These are phyloP conservation scores for Venustaconcha ellipsiformis DNA, from an alignment of 1,140 invertebrate species.

Conservation along the genomic window DNA sequence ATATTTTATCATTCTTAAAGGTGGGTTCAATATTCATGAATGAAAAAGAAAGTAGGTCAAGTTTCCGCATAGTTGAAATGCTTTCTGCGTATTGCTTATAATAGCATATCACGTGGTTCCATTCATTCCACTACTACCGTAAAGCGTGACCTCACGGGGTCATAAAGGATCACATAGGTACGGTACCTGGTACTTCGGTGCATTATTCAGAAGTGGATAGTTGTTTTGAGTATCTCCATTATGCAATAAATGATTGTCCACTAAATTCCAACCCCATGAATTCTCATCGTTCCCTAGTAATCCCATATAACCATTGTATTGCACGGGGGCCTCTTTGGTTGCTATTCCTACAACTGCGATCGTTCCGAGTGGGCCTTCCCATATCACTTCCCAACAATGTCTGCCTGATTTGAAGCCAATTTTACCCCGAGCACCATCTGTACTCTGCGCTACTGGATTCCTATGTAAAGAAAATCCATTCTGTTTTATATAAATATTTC, in stretches of 20 bases:
- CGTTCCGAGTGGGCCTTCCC: slow-evolving; percentile 93
- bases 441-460: slow-evolving; percentile 98
- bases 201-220: slow-evolving; percentile 96
- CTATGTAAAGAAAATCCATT: slow-evolving; percentile 98
- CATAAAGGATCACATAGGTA: too few relatives aligned
- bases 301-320: slow-evolving; percentile 94
- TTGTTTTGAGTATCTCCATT: slow-evolving; percentile 96
- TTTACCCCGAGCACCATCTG: slow-evolving; percentile 95
- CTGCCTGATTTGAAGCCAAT: slow-evolving; percentile 92
- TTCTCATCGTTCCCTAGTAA: slow-evolving; percentile 95
- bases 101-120: too few relatives aligned
- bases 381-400: slow-evolving; percentile 98
- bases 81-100: too few relatives aligned
- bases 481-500: slow-evolving; percentile 96
- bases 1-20: too few relatives aligned
- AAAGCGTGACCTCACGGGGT: too few relatives aligned
- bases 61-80: too few relatives aligned
- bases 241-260: slow-evolving; percentile 97
- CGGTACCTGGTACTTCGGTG: slow-evolving; percentile 94
- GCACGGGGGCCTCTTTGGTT: slow-evolving; percentile 90
- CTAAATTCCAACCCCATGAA: slow-evolving; percentile 99
- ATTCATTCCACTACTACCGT: too few relatives aligned
- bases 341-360: slow-evolving; percentile 80
- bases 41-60: too few relatives aligned
- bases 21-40: too few relatives aligned